Conservation (phyloP, 2,888 invertebrate species). For the Mermis nigrescens region DNA sequence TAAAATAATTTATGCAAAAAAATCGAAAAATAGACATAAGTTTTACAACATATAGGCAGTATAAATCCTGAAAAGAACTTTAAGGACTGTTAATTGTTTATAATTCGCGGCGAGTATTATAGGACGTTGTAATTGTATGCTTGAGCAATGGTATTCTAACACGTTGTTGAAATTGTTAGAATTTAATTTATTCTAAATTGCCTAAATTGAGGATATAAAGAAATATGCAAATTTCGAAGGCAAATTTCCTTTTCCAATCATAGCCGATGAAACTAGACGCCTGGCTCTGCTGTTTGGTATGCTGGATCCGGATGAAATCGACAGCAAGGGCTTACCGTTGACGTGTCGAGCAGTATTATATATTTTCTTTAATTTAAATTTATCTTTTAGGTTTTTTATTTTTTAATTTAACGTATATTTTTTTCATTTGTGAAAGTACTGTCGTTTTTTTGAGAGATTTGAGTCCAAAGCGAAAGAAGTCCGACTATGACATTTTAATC, state of each 20-base stretch:
- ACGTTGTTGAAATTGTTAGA: too few relatives aligned
- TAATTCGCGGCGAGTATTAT: too few relatives aligned
- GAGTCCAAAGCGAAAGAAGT: not conserved
- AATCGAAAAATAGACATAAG: too few relatives aligned
- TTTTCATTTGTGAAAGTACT: not conserved
- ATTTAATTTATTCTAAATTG: too few relatives aligned
- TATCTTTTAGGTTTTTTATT: not conserved
- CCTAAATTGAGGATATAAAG: conserved; percentile 18
- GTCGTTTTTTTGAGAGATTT: not conserved
- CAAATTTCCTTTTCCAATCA: conserved; percentile 69
- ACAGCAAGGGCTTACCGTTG: conserved; percentile 53
- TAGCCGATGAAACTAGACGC: conserved; percentile 61
- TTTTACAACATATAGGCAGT: too few relatives aligned
- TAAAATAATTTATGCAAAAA: too few relatives aligned
- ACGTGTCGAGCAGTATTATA: conserved; percentile 64
- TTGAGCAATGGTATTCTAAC: too few relatives aligned
- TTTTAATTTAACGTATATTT: not conserved
- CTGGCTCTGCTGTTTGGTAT: conserved; percentile 63
- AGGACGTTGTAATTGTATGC: too few relatives aligned
- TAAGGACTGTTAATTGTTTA: too few relatives aligned
- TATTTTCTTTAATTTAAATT: not conserved
- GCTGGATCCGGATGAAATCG: conserved; percentile 75
- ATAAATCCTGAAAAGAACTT: too few relatives aligned
- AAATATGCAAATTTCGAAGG: conserved; percentile 15
- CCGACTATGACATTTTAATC: too few relatives aligned